Conservation (phyloP, 2,113 vertebrate species). For the Microcebus griseorufus region DNA sequence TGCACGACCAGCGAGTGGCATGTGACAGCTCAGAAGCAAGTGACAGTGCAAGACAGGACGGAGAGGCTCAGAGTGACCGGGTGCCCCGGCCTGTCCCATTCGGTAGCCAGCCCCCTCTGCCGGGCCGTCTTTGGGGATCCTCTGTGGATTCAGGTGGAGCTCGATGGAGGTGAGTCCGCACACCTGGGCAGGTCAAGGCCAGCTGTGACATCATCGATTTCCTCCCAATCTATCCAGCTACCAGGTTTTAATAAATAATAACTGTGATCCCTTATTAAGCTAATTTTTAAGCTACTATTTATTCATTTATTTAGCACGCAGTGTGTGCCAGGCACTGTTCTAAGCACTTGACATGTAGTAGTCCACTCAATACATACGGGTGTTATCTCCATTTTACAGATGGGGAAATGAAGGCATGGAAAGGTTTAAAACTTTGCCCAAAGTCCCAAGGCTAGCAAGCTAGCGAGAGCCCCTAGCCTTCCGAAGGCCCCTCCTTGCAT, state of each 20-base stretch:
- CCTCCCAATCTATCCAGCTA: background rate
- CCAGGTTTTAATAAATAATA: background rate
- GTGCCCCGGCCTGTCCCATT: conserved; percentile 85
- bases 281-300: background rate
- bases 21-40: conserved; percentile 88
- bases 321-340: background rate
- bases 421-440: background rate
- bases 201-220: background rate
- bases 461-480: background rate
- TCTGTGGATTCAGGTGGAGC: conserved; percentile 88
- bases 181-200: background rate
- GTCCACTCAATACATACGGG: too few relatives aligned
- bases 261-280: background rate
- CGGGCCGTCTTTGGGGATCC: conserved; percentile 76
- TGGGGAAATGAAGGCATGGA: background rate
- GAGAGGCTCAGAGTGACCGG: conserved; percentile 83
- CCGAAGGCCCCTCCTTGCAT: background rate
- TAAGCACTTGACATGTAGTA: background rate
- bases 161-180: conserved; percentile 86
- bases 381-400: background rate
- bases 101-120: conserved; percentile 86
- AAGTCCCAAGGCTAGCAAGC: background rate
- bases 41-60: conserved; percentile 87
- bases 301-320: background rate
- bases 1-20: conserved; percentile 95